Evolutionary conservation across 2,888 invertebrate species (phyloP).

Genomic region (Sepioteuthis lessoniana): DNA sequence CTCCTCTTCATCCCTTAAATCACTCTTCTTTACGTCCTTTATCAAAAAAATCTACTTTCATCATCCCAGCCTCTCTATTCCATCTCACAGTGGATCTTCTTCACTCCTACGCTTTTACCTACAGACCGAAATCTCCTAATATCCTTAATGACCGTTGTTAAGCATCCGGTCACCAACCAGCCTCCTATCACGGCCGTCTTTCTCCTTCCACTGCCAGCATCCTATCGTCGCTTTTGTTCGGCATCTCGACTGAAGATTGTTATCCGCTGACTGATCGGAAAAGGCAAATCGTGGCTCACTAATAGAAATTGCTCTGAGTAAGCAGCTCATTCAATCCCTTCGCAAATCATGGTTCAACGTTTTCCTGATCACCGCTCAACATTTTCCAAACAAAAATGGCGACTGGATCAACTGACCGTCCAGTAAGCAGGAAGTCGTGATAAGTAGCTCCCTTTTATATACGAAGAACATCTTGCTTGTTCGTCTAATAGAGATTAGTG

Average conservation of each 20-base stretch:
- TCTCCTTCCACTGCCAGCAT: neutral
- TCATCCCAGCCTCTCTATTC: neutral
- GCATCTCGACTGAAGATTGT: neutral
- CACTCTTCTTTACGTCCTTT: neutral
- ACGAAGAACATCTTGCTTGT: neutral
- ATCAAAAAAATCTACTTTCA: neutral
- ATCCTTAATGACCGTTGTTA: neutral
- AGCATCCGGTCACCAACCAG: neutral
- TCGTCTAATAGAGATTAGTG: constrained; percentile 17
- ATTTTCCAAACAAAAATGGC: neutral
- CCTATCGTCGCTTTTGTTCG: neutral
- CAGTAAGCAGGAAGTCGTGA: neutral
- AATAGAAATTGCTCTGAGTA: neutral
- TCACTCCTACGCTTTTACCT: neutral
- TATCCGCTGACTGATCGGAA: neutral
- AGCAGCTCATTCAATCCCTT: constrained; percentile 1
- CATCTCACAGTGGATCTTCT: neutral
- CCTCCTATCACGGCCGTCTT: neutral
- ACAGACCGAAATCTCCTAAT: neutral
- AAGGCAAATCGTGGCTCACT: neutral
- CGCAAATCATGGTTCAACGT: neutral
- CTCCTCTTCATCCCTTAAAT: neutral
- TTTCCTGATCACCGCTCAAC: neutral
- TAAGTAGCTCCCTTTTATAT: neutral
- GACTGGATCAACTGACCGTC: neutral